These are phyloP conservation scores for Heliconius himera DNA, from an alignment of 1,140 invertebrate species.

Conservation along the genomic window DNA sequence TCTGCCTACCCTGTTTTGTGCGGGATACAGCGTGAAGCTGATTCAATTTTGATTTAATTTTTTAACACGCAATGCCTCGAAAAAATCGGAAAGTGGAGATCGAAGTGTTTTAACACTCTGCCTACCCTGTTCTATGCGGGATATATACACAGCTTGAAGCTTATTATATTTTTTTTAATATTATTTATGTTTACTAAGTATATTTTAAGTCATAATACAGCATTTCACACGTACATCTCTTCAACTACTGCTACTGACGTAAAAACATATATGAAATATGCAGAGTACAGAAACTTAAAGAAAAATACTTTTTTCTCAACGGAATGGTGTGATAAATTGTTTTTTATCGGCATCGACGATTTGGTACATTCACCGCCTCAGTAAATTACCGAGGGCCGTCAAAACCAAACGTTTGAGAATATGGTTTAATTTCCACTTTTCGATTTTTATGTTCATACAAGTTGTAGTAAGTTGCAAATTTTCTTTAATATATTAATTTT, in stretches of 20 bases:
- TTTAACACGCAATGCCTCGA: too few species aligned
- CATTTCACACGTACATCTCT: too few species aligned
- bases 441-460: not conserved
- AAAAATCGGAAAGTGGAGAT: too few species aligned
- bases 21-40: too few species aligned
- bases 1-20: too few species aligned
- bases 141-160: too few species aligned
- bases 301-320: conserved; percentile 12
- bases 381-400: conserved; percentile 5
- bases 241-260: not conserved
- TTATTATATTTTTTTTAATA: too few species aligned
- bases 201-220: too few species aligned
- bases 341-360: conserved; percentile 16
- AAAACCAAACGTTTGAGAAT: not conserved
- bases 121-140: too few species aligned
- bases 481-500: not conserved
- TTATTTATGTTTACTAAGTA: too few species aligned
- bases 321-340: conserved; percentile 25
- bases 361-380: not conserved
- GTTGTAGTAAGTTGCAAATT: not conserved
- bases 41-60: too few species aligned
- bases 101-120: too few species aligned
- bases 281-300: not conserved
- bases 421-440: not conserved
- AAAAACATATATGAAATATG: not conserved